Evolutionary conservation across 2,888 invertebrate species (phyloP).

Genomic region (Microplitis deprimator): DNA sequence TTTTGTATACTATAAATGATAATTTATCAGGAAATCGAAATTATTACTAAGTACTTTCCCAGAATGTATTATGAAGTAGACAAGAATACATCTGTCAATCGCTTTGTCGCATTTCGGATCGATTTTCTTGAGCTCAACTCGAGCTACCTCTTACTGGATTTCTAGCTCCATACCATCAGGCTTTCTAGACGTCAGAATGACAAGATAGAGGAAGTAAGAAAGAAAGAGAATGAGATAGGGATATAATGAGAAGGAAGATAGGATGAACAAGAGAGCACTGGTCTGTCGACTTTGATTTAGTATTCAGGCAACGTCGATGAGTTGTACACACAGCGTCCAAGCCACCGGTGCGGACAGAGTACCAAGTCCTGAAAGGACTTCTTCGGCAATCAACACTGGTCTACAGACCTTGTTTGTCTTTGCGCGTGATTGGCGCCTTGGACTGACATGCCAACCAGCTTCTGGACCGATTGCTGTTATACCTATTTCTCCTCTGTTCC

Average conservation of each 20-base stretch:
- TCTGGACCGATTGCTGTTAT: slow-evolving; percentile 24
- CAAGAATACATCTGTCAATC: slow-evolving; percentile 23
- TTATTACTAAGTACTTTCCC: background rate
- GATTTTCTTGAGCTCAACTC: slow-evolving; percentile 24
- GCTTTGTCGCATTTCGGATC: slow-evolving; percentile 30
- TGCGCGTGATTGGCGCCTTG: slow-evolving; percentile 70
- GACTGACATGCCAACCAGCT: slow-evolving; percentile 57
- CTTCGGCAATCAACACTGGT: slow-evolving; percentile 67
- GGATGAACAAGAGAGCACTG: slow-evolving; percentile 28
- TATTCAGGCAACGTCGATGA: slow-evolving; percentile 64
- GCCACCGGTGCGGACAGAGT: slow-evolving; percentile 39
- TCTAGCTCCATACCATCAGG: slow-evolving; percentile 28
- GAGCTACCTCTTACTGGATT: slow-evolving; percentile 14
- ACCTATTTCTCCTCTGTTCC: slow-evolving; percentile 40
- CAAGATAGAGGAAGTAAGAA: slow-evolving; percentile 36
- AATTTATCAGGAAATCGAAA: slow-evolving; percentile 9
- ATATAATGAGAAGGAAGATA: slow-evolving; percentile 30
- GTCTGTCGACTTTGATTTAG: slow-evolving; percentile 62
- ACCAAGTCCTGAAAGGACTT: slow-evolving; percentile 55
- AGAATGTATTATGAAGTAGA: slow-evolving; percentile 20
- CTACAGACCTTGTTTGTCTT: slow-evolving; percentile 67
- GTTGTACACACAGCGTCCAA: slow-evolving; percentile 52
- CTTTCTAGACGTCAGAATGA: slow-evolving; percentile 38
- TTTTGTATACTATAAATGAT: background rate
- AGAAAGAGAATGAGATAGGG: slow-evolving; percentile 20